phyloP scores from a whole-genome alignment of 1,140 invertebrate genomes.

The Drosophila serrata region DNA sequence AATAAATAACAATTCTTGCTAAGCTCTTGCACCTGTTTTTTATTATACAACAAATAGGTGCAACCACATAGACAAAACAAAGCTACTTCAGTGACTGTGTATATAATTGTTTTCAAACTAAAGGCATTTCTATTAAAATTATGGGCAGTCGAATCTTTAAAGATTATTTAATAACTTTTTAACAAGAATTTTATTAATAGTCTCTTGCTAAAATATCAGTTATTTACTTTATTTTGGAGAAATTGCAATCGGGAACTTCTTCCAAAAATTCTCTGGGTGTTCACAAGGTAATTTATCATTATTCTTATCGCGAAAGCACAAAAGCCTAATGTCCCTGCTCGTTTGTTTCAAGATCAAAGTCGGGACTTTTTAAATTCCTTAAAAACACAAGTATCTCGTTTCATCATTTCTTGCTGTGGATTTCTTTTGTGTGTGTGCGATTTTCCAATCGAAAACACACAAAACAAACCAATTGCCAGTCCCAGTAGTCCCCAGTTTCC shows the following conservation, averaged over 20 bases:
- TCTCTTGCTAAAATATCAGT: no score
- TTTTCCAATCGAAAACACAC: constrained; percentile 22
- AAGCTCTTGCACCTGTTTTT: neutral
- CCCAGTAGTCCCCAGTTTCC: constrained; percentile 2
- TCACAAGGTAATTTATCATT: constrained; percentile 20
- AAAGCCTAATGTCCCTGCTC: constrained; percentile 7
- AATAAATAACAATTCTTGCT: neutral
- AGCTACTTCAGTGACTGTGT: neutral
- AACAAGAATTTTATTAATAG: no score
- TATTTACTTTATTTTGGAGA: neutral
- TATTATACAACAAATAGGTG: no score
- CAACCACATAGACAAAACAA: neutral
- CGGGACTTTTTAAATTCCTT: neutral
- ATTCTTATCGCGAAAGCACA: constrained; percentile 13
- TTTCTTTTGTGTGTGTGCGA: constrained; percentile 1
- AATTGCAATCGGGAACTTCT: neutral
- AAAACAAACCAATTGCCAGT: constrained; percentile 36
- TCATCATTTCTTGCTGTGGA: constrained; percentile 9
- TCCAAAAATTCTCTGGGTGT: neutral
- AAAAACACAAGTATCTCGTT: neutral
- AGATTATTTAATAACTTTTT: neutral
- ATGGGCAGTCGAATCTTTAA: neutral
- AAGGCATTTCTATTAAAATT: neutral
- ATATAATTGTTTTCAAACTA: neutral
- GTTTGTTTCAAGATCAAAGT: constrained; percentile 31